A percentile compares a stretch with the other conserved stretches of the same genome.
Evolutionary conservation across 92 coral and sea anemone genomes (phyloP).

Genomic region (Pocillopora grandis): DNA sequence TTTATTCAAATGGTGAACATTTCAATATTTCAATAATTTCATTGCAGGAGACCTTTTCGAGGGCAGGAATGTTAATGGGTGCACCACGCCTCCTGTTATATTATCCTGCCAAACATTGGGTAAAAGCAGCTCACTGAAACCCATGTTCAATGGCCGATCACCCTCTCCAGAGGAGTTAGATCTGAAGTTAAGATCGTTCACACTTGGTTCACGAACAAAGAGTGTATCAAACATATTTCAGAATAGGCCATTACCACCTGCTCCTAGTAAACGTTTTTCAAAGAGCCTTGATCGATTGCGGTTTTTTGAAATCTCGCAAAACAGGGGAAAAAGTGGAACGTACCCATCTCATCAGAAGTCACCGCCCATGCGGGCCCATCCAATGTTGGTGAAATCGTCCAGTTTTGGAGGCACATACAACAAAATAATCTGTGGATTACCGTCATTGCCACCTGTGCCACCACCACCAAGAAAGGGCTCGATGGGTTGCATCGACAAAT

Average conservation of each 20-base stretch:
- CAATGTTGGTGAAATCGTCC: conserved; percentile 71
- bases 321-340: conserved; percentile 38
- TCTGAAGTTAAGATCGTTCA: conserved; percentile 2
- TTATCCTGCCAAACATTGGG: conserved; percentile 4
- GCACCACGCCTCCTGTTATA: neutral
- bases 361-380: conserved; percentile 51
- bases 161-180: conserved; percentile 11
- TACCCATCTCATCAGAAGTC: conserved; percentile 44
- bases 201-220: conserved; percentile 49
- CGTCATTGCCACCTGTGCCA: conserved; percentile 43
- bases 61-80: conserved; percentile 1
- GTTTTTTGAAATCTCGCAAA: conserved; percentile 65
- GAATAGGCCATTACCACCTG: conserved; percentile 79
- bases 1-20: too few species aligned
- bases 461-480: conserved; percentile 62
- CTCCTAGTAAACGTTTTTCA: conserved; percentile 81
- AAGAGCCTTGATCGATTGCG: conserved; percentile 84
- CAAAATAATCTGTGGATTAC: conserved; percentile 51
- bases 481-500: conserved; percentile 47
- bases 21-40: neutral
- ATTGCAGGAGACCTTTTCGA: conserved; percentile 37
- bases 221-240: conserved; percentile 80
- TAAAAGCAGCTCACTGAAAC: conserved; percentile 5
- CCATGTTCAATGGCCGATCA: conserved; percentile 7
- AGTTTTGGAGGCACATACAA: conserved; percentile 81